These are phyloP conservation scores for Drosophila flavopinicola DNA, from an alignment of 2,888 invertebrate genomes.

Conservation along the genomic window DNA sequence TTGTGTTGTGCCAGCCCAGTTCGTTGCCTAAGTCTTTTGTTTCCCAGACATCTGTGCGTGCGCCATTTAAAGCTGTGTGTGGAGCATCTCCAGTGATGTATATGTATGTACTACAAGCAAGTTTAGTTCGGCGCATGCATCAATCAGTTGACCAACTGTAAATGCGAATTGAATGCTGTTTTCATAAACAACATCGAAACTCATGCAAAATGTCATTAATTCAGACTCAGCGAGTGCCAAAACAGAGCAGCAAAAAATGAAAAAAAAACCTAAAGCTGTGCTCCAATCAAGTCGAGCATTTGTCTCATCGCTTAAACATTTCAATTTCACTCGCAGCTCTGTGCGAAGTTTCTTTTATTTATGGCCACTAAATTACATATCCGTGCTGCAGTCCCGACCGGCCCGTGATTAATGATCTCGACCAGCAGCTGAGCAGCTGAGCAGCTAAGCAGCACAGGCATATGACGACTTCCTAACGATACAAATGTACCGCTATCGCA, in stretches of 20 bases:
- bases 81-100: conserved; percentile 9
- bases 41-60: conserved; percentile 33
- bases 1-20: conserved; percentile 40
- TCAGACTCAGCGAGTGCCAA: conserved; percentile 52
- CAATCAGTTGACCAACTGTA: conserved; percentile 63
- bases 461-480: conserved; percentile 52
- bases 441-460: no score
- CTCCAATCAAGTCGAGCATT: conserved; percentile 75
- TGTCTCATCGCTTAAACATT: conserved; percentile 80
- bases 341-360: conserved; percentile 72
- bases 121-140: conserved; percentile 44
- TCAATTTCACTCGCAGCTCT: conserved; percentile 71
- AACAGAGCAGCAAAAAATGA: conserved; percentile 30
- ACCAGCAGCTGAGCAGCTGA: conserved; percentile 36
- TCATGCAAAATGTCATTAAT: conserved; percentile 75
- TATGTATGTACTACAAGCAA: conserved; percentile 27
- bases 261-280: conserved; percentile 30
- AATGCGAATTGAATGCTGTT: conserved; percentile 75
- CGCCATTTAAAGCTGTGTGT: conserved; percentile 20
- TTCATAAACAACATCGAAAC: conserved; percentile 77
- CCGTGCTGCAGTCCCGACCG: conserved; percentile 52
- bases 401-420: conserved; percentile 73
- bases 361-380: conserved; percentile 79
- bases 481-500: conserved; percentile 68
- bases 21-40: conserved; percentile 76